A percentile compares a stretch with the other conserved stretches of the same genome.
Evolutionary conservation across 2,113 vertebrate genomes (phyloP).

Genomic region (Malurus alboscapulatus): DNA sequence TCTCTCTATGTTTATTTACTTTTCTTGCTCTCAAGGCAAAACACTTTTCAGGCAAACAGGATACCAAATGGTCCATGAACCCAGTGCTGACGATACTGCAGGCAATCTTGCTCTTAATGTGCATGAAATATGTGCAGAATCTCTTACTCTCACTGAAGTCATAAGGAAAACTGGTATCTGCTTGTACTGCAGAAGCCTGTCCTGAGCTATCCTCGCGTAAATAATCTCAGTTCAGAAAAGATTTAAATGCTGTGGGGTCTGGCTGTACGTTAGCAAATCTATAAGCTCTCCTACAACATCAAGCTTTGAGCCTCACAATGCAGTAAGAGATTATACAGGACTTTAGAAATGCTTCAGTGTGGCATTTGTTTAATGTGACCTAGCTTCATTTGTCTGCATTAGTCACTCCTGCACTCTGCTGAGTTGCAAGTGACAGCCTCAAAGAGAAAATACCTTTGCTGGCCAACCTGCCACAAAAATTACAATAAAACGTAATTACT

Average conservation of each 20-base stretch:
- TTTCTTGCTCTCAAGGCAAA: constrained; percentile 5
- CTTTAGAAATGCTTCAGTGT: not conserved
- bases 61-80: not conserved
- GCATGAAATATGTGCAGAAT: not conserved
- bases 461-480: not conserved
- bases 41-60: constrained; percentile 9
- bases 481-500: not conserved
- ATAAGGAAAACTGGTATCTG: not conserved
- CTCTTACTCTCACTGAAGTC: not conserved
- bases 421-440: constrained; percentile 11
- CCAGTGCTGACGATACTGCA: not conserved
- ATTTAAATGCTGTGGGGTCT: not conserved
- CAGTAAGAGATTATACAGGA: not conserved
- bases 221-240: not conserved
- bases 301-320: not conserved
- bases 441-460: constrained; percentile 18
- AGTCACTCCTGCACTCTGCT: not conserved
- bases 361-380: constrained; percentile 7
- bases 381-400: not conserved
- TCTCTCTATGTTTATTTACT: not conserved
- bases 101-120: not conserved
- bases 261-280: not conserved
- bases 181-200: not conserved
- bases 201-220: not conserved
- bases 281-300: not conserved